A percentile compares a stretch with the other conserved stretches of the same genome.
phyloP scores from a whole-genome alignment of 2,113 vertebrate genomes.

The Cyanoramphus novaezelandiae region DNA sequence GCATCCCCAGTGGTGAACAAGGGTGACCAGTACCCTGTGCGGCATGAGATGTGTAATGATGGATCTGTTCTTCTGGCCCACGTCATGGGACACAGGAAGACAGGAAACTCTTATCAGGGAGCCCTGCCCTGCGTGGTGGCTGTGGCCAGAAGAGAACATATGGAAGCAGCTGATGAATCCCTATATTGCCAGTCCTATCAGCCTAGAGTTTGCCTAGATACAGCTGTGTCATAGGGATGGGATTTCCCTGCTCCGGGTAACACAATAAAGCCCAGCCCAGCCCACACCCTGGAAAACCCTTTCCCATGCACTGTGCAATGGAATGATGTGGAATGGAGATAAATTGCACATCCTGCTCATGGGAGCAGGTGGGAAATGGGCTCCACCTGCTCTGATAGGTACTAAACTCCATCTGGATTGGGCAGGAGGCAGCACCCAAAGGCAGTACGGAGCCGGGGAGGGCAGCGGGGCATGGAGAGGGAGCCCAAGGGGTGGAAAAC shows the following conservation, averaged over 20 bases:
- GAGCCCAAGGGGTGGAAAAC: background rate
- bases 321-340: accelerated
- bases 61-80: background rate
- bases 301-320: background rate
- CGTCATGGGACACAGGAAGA: accelerated
- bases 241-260: background rate
- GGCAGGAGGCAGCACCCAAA: background rate
- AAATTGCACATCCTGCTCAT: background rate
- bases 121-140: background rate
- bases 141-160: background rate
- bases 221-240: accelerated
- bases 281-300: background rate
- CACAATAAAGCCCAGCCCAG: background rate
- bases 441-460: background rate
- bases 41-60: background rate
- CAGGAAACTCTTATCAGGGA: background rate
- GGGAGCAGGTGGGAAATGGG: background rate
- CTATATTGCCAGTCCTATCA: background rate
- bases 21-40: background rate
- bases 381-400: background rate
- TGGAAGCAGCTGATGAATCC: background rate
- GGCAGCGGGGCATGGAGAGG: background rate
- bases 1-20: background rate
- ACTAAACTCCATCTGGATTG: background rate
- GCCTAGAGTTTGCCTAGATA: background rate